phyloP scores from a whole-genome alignment of 2,888 invertebrate genomes.

The Nephrotoma guestfalica region DNA sequence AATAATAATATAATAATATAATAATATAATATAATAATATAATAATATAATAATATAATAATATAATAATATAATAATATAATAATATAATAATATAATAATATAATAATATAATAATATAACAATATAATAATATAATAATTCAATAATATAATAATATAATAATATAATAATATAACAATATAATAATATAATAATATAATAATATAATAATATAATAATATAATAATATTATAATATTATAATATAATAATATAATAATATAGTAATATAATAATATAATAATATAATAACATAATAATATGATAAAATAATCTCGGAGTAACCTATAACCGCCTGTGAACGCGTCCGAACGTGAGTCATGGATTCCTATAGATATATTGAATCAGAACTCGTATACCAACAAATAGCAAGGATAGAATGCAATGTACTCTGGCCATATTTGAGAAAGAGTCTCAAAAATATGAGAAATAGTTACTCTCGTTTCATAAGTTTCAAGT shows the following conservation, averaged over 20 bases:
- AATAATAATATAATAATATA: not conserved
- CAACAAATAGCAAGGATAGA: too few species aligned
- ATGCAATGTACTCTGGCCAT: too few species aligned
- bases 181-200: not conserved
- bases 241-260: not conserved
- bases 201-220: not conserved
- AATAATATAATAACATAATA: too few species aligned
- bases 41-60: not conserved
- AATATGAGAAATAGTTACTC: too few species aligned
- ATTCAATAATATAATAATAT: not conserved
- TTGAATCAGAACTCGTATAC: too few species aligned
- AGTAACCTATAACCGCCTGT: too few species aligned
- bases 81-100: not conserved
- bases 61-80: not conserved
- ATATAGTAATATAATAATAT: not conserved
- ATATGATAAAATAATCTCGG: too few species aligned
- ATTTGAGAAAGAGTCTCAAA: too few species aligned
- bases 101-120: not conserved
- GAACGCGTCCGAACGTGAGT: too few species aligned
- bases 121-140: not conserved
- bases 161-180: not conserved
- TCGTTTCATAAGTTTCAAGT: too few species aligned
- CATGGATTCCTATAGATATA: too few species aligned
- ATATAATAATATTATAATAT: not conserved
- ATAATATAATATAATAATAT: not conserved